phyloP scores from a whole-genome alignment of 2,113 vertebrate genomes.

The Tiliqua scincoides region DNA sequence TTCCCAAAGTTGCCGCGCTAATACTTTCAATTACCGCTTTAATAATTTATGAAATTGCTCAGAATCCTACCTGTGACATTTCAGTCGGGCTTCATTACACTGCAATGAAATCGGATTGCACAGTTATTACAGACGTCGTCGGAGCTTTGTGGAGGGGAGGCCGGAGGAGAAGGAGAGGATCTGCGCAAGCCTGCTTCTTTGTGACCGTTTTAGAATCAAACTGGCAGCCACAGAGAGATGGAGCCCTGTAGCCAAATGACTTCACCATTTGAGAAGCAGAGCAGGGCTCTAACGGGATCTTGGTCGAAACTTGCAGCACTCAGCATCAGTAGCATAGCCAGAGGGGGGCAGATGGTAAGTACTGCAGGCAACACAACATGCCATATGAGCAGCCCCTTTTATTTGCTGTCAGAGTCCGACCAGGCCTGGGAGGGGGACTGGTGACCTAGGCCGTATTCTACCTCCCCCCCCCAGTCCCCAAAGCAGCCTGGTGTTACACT shows the following conservation, averaged over 20 bases:
- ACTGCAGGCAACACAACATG: too few species aligned
- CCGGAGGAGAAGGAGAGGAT: slow-evolving; percentile 43
- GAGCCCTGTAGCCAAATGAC: slow-evolving; percentile 9
- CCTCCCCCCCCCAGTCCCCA: too few species aligned
- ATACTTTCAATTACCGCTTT: slow-evolving; percentile 77
- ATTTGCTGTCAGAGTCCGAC: too few species aligned
- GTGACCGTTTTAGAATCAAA: slow-evolving; percentile 69
- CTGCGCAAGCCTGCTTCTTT: slow-evolving; percentile 65
- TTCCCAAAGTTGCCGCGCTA: slow-evolving; percentile 71
- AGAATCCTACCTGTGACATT: slow-evolving; percentile 78
- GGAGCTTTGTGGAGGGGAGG: slow-evolving; percentile 64
- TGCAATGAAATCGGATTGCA: slow-evolving; percentile 80
- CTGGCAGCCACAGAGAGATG: slow-evolving; percentile 64
- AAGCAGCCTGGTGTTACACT: too few species aligned
- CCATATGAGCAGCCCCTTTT: too few species aligned
- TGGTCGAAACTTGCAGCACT: slow-evolving; percentile 68
- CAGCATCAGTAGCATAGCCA: too few species aligned
- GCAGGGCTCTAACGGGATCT: slow-evolving; percentile 47
- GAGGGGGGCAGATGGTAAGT: too few species aligned
- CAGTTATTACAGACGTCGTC: slow-evolving; percentile 74
- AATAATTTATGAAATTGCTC: slow-evolving; percentile 82
- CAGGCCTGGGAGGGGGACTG: too few species aligned
- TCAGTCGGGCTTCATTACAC: slow-evolving; percentile 79
- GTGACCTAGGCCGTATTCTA: too few species aligned
- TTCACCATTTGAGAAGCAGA: too few species aligned